These are phyloP conservation scores for Lycodopsis pacificus DNA, from an alignment of 2,797 vertebrate genomes.

Conservation along the genomic window DNA sequence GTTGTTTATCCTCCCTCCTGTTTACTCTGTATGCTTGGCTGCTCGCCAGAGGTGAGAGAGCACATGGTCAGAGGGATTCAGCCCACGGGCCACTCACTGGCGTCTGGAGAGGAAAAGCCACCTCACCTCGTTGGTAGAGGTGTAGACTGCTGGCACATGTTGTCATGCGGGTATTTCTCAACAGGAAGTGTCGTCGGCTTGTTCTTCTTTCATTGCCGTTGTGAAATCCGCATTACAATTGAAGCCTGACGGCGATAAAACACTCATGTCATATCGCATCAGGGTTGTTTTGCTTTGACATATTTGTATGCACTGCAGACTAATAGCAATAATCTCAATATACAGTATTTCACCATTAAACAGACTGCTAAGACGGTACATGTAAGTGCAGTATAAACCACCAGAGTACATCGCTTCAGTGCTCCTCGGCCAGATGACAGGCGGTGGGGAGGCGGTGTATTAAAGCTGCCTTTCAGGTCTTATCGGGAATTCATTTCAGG, in stretches of 20 bases:
- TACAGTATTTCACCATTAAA: neutral
- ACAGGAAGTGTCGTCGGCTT: slow-evolving; percentile 23
- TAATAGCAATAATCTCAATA: neutral
- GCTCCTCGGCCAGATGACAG: slow-evolving; percentile 20
- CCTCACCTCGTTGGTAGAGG: neutral
- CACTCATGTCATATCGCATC: neutral
- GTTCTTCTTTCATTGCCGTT: slow-evolving; percentile 4
- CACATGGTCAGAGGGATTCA: slow-evolving; percentile 64
- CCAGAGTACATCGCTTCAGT: slow-evolving; percentile 22
- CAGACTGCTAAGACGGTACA: neutral
- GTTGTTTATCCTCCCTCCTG: slow-evolving; percentile 69
- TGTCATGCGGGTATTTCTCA: slow-evolving; percentile 18
- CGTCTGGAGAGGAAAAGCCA: slow-evolving; percentile 16
- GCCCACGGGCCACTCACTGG: slow-evolving; percentile 30
- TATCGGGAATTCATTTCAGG: slow-evolving; percentile 47
- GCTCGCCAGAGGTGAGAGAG: slow-evolving; percentile 59
- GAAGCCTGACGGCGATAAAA: neutral
- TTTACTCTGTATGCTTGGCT: slow-evolving; percentile 64
- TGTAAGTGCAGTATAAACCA: slow-evolving; percentile 26
- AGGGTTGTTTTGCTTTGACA: neutral
- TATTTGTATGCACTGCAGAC: neutral
- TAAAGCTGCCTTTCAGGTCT: slow-evolving; percentile 40
- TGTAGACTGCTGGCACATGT: neutral
- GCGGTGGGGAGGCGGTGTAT: slow-evolving; percentile 15
- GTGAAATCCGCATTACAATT: slow-evolving; percentile 6